Percentiles rank a stretch among this genome's conserved stretches.
Conservation (phyloP, 37 sponge, comb jelly and placozoan genomes). For the Diacarnus erythraeanus region DNA sequence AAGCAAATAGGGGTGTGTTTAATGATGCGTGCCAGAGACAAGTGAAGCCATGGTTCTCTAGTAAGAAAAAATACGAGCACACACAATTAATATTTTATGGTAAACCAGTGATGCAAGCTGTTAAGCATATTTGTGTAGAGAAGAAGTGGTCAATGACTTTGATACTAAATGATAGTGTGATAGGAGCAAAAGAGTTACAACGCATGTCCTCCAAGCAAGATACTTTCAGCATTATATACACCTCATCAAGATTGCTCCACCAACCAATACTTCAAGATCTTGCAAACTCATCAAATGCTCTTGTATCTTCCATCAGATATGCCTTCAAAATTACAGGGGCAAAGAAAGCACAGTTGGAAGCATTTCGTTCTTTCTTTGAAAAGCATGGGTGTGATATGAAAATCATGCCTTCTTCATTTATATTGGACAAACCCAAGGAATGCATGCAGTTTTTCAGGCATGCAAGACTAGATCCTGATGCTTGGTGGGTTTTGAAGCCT, state of each 20-base stretch:
- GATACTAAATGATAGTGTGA: slow-evolving; percentile 24
- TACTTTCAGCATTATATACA: slow-evolving; percentile 29
- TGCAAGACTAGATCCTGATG: background rate
- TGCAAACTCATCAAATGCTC: slow-evolving; percentile 18
- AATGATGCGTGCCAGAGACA: no score
- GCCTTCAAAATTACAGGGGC: slow-evolving; percentile 69
- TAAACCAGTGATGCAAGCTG: slow-evolving; percentile 50
- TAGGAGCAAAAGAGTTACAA: background rate
- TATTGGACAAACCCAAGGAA: slow-evolving; percentile 43
- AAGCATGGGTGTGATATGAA: slow-evolving; percentile 62
- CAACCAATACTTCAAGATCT: slow-evolving; percentile 12
- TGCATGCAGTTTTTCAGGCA: slow-evolving; percentile 70
- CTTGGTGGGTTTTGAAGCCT: slow-evolving; percentile 79
- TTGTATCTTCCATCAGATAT: slow-evolving; percentile 43
- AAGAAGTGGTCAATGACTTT: slow-evolving; percentile 32
- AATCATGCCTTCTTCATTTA: slow-evolving; percentile 74
- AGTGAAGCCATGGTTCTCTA: slow-evolving; percentile 24
- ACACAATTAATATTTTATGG: slow-evolving; percentile 41
- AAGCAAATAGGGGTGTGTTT: background rate
- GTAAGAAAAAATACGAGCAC: background rate
- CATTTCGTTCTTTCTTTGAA: slow-evolving; percentile 24
- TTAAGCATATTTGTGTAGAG: slow-evolving; percentile 13
- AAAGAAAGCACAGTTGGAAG: slow-evolving; percentile 64
- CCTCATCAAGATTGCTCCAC: slow-evolving; percentile 27
- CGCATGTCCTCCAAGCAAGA: background rate